A percentile compares a stretch with the other conserved stretches of the same genome.
These are phyloP conservation scores for Bucorvus abyssinicus DNA, from an alignment of 2,797 vertebrate species.

Conservation along the genomic window DNA sequence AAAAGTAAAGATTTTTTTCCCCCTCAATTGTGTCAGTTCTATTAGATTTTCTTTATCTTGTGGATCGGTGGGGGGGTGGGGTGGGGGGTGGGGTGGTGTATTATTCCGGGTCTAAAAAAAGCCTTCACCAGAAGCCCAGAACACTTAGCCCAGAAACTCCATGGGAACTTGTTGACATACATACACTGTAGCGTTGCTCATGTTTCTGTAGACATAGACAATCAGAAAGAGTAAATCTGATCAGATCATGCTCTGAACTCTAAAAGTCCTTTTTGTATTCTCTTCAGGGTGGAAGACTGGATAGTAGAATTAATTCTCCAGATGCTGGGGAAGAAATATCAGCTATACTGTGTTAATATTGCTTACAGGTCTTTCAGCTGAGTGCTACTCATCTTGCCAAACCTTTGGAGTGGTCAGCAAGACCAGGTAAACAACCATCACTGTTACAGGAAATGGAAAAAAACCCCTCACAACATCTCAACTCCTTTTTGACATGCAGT, in stretches of 20 bases:
- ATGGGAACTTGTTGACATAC: not conserved
- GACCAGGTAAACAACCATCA: not conserved
- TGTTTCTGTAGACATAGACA: not conserved
- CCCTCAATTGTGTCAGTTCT: not conserved
- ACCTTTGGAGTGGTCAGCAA: not conserved
- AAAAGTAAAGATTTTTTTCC: not conserved
- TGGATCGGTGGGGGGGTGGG: accelerated
- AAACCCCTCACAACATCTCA: not conserved
- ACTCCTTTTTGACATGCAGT: not conserved
- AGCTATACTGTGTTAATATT: not conserved
- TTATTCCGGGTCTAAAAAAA: not conserved
- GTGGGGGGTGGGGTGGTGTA: accelerated
- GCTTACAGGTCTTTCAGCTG: not conserved
- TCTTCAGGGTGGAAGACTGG: not conserved
- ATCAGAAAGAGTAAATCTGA: not conserved
- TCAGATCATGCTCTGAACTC: not conserved
- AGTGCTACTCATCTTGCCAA: not conserved
- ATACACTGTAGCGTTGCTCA: not conserved
- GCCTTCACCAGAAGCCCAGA: not conserved
- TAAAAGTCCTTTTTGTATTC: not conserved
- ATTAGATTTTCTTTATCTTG: not conserved
- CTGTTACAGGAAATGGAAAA: not conserved
- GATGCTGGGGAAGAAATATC: not conserved
- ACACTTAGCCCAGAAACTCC: not conserved
- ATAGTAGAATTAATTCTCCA: not conserved